Conservation (phyloP, 2,888 invertebrate species). For the Eumacrocentrus americanus region DNA sequence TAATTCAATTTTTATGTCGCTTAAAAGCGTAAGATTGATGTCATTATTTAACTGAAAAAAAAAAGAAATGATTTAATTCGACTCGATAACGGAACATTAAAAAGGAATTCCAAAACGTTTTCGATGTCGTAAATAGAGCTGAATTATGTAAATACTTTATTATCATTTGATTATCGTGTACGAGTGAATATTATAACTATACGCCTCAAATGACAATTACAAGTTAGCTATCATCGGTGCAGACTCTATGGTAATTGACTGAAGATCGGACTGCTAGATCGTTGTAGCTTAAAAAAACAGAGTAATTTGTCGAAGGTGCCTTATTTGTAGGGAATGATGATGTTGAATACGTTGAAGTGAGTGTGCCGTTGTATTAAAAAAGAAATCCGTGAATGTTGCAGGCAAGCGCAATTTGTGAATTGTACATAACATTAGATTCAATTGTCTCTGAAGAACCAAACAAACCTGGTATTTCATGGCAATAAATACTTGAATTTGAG, state of each 20-base stretch:
- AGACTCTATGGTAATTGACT: slow-evolving; percentile 42
- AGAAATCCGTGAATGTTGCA: slow-evolving; percentile 41
- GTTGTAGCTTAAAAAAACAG: slow-evolving; percentile 51
- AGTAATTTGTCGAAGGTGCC: slow-evolving; percentile 62
- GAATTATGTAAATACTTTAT: slow-evolving; percentile 24
- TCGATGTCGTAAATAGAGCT: slow-evolving; percentile 25
- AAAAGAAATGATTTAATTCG: neutral
- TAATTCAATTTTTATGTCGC: neutral
- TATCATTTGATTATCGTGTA: slow-evolving; percentile 24
- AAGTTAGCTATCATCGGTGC: slow-evolving; percentile 46
- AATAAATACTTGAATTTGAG: slow-evolving; percentile 31
- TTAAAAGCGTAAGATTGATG: neutral
- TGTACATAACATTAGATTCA: slow-evolving; percentile 47
- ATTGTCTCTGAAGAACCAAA: neutral
- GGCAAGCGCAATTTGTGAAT: slow-evolving; percentile 52
- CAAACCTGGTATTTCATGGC: neutral
- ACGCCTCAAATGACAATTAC: slow-evolving; percentile 49
- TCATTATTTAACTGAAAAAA: neutral
- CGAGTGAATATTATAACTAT: slow-evolving; percentile 37
- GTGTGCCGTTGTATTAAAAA: slow-evolving; percentile 42
- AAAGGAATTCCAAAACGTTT: slow-evolving; percentile 6
- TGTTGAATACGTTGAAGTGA: slow-evolving; percentile 49
- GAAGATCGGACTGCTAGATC: slow-evolving; percentile 48
- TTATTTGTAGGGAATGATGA: slow-evolving; percentile 55
- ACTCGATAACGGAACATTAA: neutral